Evolutionary conservation across 2,888 invertebrate species (phyloP), one percentile per base, ranked within the genome.

Genomic region (Spisula subtruncata): DNA sequence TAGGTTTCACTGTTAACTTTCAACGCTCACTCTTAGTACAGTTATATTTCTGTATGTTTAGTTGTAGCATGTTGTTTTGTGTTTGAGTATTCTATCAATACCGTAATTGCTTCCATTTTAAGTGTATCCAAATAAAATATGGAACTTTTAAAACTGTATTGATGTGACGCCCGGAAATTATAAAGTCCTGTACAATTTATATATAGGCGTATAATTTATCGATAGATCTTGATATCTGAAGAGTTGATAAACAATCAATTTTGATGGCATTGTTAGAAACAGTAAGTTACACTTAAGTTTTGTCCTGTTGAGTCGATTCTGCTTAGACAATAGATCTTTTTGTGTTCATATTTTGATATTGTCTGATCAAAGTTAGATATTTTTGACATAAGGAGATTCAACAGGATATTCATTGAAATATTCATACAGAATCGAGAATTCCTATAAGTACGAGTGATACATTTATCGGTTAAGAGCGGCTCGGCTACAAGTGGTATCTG

Each of bases 241-340:
- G 32, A 32, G 75, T 35, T 35, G 75, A 32, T 35, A 75, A 75
- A 32, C 14, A 32, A 75, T 75, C 75, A 75, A 75, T 75, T 75
- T 75, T 75, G 29, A 35, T 75, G 75, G 75, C 75, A 35, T 75
- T 35, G 35, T 75, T 75, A 32, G 75, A 75, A 75, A 75, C 75
- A 75, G 32, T 29, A 25, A 25, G 60, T 25, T n/a, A n/a, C n/a
- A 25, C 60, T 66, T 25, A 25, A 41, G 41, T 2, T 41, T 41
- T 41, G 41, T 66, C n/a, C 10, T 66, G n/a, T 66, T 25, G n/a
- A 66, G 25, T n/a, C 25, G 60, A 66, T 66, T n/a, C 60, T 66
- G 60, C 25, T 5, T n/a, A 25, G 2, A n/a, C 60, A 66, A 66
- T 25, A 25, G n/a, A 25, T 66, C 10, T 25, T 41, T 41, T 2